A percentile compares a stretch with the other conserved stretches of the same genome.
Evolutionary conservation across 2,888 invertebrate genomes (phyloP).

Genomic region (Galerucella nymphaeae): DNA sequence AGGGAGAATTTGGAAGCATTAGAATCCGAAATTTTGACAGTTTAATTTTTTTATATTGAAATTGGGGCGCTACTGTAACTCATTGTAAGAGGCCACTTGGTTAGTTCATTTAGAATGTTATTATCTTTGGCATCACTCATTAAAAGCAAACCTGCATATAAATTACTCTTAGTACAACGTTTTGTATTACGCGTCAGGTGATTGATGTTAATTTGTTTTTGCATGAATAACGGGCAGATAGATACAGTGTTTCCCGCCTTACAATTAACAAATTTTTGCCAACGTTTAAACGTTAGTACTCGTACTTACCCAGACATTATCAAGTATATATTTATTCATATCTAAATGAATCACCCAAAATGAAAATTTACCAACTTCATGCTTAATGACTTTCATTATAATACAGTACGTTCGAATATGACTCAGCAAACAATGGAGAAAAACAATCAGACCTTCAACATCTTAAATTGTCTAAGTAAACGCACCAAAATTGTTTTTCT

Average conservation of each 20-base stretch:
- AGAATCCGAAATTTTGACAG: too few species aligned
- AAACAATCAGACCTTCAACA: conserved; percentile 52
- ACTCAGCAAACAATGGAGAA: conserved; percentile 50
- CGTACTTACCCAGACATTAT: background rate
- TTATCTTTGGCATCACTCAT: conserved; percentile 37
- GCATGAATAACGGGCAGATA: conserved; percentile 11
- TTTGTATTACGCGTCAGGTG: conserved; percentile 32
- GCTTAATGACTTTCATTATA: conserved; percentile 37
- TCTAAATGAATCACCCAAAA: too few species aligned
- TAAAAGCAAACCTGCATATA: conserved; percentile 37
- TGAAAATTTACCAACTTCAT: conserved; percentile 52
- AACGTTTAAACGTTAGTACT: background rate
- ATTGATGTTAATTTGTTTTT: conserved; percentile 36
- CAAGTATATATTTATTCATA: too few species aligned
- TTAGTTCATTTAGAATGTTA: conserved; percentile 35
- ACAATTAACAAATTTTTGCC: background rate
- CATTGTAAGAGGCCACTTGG: conserved; percentile 27
- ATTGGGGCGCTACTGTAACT: conserved; percentile 13
- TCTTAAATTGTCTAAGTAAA: conserved; percentile 54
- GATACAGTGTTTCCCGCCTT: background rate
- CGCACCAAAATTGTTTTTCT: conserved; percentile 51
- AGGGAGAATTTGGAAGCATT: too few species aligned
- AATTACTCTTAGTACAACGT: conserved; percentile 35
- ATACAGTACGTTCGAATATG: conserved; percentile 50
- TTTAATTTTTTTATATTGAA: too few species aligned